These are phyloP conservation scores for Argyrosomus regius DNA, from an alignment of 2,797 vertebrate species.

Conservation along the genomic window DNA sequence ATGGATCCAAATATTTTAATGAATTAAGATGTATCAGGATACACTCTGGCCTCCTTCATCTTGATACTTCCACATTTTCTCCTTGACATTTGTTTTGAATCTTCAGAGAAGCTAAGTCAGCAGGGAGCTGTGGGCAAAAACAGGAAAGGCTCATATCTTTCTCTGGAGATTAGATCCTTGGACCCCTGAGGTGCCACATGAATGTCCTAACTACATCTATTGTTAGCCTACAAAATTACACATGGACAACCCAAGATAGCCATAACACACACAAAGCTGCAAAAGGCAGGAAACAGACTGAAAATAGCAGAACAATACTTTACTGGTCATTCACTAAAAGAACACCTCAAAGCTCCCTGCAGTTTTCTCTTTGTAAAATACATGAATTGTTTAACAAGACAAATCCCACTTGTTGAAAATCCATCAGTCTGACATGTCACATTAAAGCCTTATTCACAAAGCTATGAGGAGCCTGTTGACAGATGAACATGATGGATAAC, in stretches of 20 bases:
- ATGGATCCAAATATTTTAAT: slow-evolving; percentile 50
- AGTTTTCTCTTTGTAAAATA: not conserved
- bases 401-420: slow-evolving; percentile 31
- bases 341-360: not conserved
- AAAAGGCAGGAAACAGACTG: slow-evolving; percentile 28
- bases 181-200: slow-evolving; percentile 40
- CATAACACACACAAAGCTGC: not conserved
- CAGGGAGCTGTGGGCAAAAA: slow-evolving; percentile 29
- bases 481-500: slow-evolving; percentile 5
- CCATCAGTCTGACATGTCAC: slow-evolving; percentile 2
- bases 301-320: slow-evolving; percentile 19
- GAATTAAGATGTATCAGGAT: slow-evolving; percentile 37
- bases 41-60: slow-evolving; percentile 28
- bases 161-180: slow-evolving; percentile 46
- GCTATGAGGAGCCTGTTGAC: slow-evolving; percentile 10
- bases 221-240: slow-evolving; percentile 19
- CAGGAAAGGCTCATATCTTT: slow-evolving; percentile 56
- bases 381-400: slow-evolving; percentile 22
- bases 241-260: not conserved
- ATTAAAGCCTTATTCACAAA: not conserved
- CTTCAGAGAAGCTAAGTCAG: slow-evolving; percentile 10
- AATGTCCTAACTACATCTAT: slow-evolving; percentile 11
- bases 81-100: slow-evolving; percentile 51
- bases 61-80: slow-evolving; percentile 29
- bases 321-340: not conserved